phyloP scores from a whole-genome alignment of 2,113 vertebrate species.

The Nannobrachium achirus region DNA sequence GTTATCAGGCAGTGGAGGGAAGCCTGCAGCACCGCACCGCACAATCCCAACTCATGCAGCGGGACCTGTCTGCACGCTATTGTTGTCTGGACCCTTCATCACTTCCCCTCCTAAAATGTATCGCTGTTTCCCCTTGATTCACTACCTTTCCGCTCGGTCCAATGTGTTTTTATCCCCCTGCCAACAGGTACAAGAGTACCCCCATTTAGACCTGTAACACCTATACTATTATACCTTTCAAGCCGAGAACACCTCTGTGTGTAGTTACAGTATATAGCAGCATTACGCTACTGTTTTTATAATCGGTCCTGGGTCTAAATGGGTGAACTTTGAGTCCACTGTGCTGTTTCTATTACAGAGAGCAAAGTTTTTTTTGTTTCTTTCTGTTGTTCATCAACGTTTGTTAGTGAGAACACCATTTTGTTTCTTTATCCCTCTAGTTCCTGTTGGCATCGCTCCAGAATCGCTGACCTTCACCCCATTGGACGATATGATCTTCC shows the following conservation, averaged over 20 bases:
- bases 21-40: constrained; percentile 15
- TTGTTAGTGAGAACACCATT: background rate
- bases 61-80: constrained; percentile 18
- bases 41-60: constrained; percentile 55
- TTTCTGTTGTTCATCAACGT: background rate
- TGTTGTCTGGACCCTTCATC: constrained; percentile 50
- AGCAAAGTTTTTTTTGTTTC: constrained; percentile 40
- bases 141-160: constrained; percentile 39
- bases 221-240: too few species aligned
- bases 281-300: too few species aligned
- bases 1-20: constrained; percentile 55
- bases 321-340: constrained; percentile 32
- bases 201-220: too few species aligned
- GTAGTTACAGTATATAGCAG: too few species aligned
- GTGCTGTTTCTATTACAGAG: constrained; percentile 54
- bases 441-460: constrained; percentile 89
- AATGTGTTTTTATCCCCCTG: constrained; percentile 50
- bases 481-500: constrained; percentile 93
- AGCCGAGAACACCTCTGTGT: too few species aligned
- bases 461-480: constrained; percentile 93
- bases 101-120: constrained; percentile 20
- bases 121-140: background rate
- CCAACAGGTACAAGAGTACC: constrained; percentile 37
- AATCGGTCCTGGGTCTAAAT: too few species aligned
- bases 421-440: constrained; percentile 64